These are phyloP conservation scores for Callosobruchus maculatus DNA, from an alignment of 2,888 invertebrate genomes.

Conservation along the genomic window DNA sequence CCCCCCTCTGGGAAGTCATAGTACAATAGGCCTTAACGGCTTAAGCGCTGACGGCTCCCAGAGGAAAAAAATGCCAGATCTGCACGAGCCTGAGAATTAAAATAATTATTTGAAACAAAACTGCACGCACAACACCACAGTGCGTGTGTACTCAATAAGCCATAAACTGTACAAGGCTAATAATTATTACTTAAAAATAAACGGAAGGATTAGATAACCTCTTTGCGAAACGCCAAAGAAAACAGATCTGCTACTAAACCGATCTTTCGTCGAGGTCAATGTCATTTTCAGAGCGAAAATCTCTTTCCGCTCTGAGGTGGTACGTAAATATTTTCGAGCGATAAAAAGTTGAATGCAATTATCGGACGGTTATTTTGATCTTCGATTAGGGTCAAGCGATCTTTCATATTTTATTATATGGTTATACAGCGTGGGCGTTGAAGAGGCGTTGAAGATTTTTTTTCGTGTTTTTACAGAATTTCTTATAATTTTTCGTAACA, in stretches of 20 bases:
- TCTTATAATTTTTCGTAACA: too few relatives aligned
- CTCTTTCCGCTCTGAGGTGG: neutral
- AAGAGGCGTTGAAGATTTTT: too few relatives aligned
- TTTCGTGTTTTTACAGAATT: too few relatives aligned
- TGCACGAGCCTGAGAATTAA: too few relatives aligned
- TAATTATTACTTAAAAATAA: neutral
- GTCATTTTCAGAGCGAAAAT: neutral
- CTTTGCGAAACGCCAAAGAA: neutral
- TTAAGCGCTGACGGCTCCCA: too few relatives aligned
- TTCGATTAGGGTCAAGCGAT: neutral
- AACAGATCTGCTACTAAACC: neutral
- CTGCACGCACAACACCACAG: neutral
- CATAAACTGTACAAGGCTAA: neutral
- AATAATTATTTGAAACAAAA: too few relatives aligned
- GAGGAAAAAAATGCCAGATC: too few relatives aligned
- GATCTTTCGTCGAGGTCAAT: neutral
- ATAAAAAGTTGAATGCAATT: neutral
- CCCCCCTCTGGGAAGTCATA: too few relatives aligned
- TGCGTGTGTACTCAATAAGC: neutral
- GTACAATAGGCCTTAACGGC: too few relatives aligned
- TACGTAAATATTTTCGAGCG: neutral
- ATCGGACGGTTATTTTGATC: neutral
- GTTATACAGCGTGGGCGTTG: neutral
- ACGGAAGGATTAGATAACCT: neutral
- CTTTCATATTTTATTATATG: neutral